Base-by-base conservation (phyloP, 2,888 invertebrate species). In the Omphaloscelis lunosa region DNA sequence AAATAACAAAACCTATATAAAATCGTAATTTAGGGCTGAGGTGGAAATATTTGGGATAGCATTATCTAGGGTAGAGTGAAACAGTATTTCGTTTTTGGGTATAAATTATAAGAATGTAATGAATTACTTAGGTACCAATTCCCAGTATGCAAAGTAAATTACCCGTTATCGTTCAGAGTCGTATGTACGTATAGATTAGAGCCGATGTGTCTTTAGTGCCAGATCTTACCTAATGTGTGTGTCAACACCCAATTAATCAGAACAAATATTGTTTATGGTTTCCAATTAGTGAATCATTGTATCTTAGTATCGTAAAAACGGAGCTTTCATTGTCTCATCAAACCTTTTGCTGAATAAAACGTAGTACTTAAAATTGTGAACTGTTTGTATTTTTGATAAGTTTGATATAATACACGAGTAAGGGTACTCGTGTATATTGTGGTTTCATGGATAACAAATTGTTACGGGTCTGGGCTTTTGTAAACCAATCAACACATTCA, bases 201-300 rank as follows among this genome's bases (percentile, higher is more conserved):
- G n/a, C 27, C n/a, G 6, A 75, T 62, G 48, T 56, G 7, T 56
- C n/a, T 56, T 61, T 61, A 53, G n/a, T 79, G 79, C 79, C 79
- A 79, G 48, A 63, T n/a, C 39, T 34, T 56, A 5, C 15, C 56
- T 56, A 73, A 82, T 67, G 4, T 81, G 39, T 81, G 3, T 79
- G 82, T 82, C 79, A 67, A 67, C 79, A 75, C 62, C 23, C 8
- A 82, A 75, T 79, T 67, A 75, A 75, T 79, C 27, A 75, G 48
- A 9, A 34, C 1, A 41, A 61, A 67, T 75, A 82, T 75, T 62
- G 62, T 75, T 62, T 75, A 75, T 58, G 11, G 48, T 41, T 20
- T 48, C 29, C 15, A 82, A 82, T 79, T 67, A 79, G 76, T 82
- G 62, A 56, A 27, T 67, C 66, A 75, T 23, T 48, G 11, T 48